Percentiles rank a stretch among this genome's conserved stretches.
Conservation (phyloP, 1,140 invertebrate genomes). For the Cyclina sinensis region DNA sequence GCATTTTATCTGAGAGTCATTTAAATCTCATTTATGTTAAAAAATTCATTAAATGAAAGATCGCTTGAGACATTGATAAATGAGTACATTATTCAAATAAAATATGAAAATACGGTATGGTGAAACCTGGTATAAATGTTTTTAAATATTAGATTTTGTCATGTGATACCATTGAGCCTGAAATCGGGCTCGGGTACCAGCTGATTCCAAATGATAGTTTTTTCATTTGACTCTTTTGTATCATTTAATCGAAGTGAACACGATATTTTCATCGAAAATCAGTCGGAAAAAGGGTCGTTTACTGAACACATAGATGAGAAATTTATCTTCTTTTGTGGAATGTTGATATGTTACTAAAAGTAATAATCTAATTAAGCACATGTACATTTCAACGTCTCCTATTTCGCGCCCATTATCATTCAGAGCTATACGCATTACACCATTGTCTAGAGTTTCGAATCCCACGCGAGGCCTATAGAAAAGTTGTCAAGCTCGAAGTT, state of each 20-base stretch:
- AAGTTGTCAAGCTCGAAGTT: constrained; percentile 14
- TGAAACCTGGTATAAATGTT: neutral
- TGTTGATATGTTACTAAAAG: neutral
- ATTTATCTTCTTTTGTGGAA: neutral
- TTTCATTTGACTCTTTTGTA: too few relatives aligned
- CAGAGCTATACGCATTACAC: neutral
- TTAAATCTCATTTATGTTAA: constrained; percentile 57
- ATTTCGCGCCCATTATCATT: constrained; percentile 3
- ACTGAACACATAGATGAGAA: neutral
- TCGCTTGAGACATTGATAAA: constrained; percentile 48
- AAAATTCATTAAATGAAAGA: constrained; percentile 60
- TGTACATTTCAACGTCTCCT: neutral
- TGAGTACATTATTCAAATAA: constrained; percentile 47
- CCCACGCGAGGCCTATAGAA: constrained; percentile 28
- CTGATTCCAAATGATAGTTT: too few relatives aligned
- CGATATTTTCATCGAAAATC: too few relatives aligned
- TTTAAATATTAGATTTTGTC: constrained; percentile 30
- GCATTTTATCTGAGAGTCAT: constrained; percentile 47
- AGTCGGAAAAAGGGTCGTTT: too few relatives aligned
- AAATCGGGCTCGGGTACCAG: too few relatives aligned
- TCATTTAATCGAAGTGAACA: too few relatives aligned
- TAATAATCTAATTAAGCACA: constrained; percentile 1
- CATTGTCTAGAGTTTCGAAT: constrained; percentile 25
- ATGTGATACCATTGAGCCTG: neutral
- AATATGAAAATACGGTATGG: neutral